phyloP scores from a whole-genome alignment of 2,888 invertebrate species.

The Cistogaster globosa region DNA sequence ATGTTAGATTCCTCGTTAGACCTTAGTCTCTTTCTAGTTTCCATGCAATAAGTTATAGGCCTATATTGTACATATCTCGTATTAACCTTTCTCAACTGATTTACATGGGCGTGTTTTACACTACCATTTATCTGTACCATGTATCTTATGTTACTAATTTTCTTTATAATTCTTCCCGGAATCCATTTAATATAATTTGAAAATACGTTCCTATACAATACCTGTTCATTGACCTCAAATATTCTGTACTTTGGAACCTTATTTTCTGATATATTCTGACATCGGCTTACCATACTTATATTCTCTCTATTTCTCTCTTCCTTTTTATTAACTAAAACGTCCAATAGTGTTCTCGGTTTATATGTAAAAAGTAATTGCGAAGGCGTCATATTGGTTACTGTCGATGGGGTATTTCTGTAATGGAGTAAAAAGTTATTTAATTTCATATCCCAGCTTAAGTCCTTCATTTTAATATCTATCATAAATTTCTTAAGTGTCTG shows the following conservation, averaged over 20 bases:
- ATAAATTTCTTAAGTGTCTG: conserved; percentile 18
- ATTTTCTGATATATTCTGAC: neutral
- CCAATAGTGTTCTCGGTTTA: conserved; percentile 21
- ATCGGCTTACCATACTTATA: too few relatives aligned
- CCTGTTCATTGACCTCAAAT: conserved; percentile 10
- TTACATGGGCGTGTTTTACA: conserved; percentile 11
- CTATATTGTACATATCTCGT: neutral
- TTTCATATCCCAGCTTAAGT: conserved; percentile 21
- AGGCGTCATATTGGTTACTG: conserved; percentile 15
- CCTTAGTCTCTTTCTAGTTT: conserved; percentile 1
- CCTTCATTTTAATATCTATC: conserved; percentile 24
- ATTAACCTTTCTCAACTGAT: conserved; percentile 17
- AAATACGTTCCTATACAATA: conserved; percentile 27
- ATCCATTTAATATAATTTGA: conserved; percentile 29
- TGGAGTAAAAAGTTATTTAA: conserved; percentile 24
- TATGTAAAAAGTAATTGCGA: conserved; percentile 6
- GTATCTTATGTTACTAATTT: conserved; percentile 11
- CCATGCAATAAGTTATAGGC: conserved; percentile 7
- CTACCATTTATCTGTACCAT: conserved; percentile 18
- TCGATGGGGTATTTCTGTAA: conserved; percentile 23
- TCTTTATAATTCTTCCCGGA: conserved; percentile 7
- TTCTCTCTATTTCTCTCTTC: neutral
- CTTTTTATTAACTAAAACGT: conserved; percentile 7
- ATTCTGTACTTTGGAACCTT: neutral
- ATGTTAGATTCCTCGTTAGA: conserved; percentile 3